Conservation (phyloP, 2,113 vertebrate genomes). For the Channa argus region DNA sequence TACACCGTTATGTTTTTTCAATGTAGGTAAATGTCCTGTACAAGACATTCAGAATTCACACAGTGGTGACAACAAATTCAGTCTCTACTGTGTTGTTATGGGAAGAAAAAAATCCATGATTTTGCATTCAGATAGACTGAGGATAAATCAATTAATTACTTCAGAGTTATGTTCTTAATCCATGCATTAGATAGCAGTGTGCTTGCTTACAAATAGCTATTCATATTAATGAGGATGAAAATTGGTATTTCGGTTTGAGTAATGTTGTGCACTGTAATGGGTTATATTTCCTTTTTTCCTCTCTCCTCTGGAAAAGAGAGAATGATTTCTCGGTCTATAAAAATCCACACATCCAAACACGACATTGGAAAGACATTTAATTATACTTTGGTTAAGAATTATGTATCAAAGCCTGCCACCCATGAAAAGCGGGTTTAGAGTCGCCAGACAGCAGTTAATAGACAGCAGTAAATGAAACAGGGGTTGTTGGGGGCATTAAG, state of each 20-base stretch:
- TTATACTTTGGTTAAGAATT: slow-evolving; percentile 74
- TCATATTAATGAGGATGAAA: slow-evolving; percentile 63
- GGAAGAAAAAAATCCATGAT: not conserved
- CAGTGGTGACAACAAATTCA: not conserved
- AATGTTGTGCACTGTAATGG: slow-evolving; percentile 56
- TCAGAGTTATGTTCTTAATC: slow-evolving; percentile 57
- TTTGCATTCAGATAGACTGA: slow-evolving; percentile 29
- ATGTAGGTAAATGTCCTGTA: not conserved
- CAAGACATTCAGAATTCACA: not conserved
- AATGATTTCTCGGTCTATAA: slow-evolving; percentile 60
- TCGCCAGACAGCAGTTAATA: slow-evolving; percentile 74
- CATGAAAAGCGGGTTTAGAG: slow-evolving; percentile 76
- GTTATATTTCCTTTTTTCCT: slow-evolving; percentile 41
- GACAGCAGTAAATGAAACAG: slow-evolving; percentile 77
- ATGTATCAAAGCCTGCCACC: slow-evolving; percentile 68
- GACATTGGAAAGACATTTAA: slow-evolving; percentile 81
- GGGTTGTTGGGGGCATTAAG: slow-evolving; percentile 59
- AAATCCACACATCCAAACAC: slow-evolving; percentile 71
- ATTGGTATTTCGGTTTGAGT: slow-evolving; percentile 61
- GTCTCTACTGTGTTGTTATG: not conserved
- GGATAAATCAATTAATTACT: slow-evolving; percentile 63
- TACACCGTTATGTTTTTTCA: not conserved
- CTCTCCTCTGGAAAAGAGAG: slow-evolving; percentile 37
- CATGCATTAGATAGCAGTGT: slow-evolving; percentile 44
- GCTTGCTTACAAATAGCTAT: slow-evolving; percentile 69